Percentiles rank a stretch among this genome's conserved stretches.
Evolutionary conservation across 2,888 invertebrate species (phyloP).

Genomic region (Drosophila borborema): DNA sequence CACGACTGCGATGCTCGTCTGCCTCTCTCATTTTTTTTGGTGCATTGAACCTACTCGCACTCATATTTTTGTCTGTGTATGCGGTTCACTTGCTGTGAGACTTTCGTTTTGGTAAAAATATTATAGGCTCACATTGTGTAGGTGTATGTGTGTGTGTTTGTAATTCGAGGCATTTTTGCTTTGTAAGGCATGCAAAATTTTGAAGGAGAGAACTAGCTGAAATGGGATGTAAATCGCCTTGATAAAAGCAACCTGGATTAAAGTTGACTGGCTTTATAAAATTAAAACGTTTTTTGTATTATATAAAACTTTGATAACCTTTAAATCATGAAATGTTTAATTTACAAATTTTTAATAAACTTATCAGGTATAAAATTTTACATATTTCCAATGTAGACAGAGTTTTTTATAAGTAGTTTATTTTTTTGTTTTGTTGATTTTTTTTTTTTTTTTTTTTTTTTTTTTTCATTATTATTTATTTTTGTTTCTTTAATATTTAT

Average conservation of each 20-base stretch:
- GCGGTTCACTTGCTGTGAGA: constrained; percentile 51
- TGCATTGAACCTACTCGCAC: constrained; percentile 55
- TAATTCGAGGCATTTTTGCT: constrained; percentile 46
- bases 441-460: too few species aligned
- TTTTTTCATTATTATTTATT: too few species aligned
- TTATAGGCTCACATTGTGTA: constrained; percentile 34
- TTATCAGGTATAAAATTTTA: background rate
- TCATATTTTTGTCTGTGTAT: constrained; percentile 28
- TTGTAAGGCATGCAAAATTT: constrained; percentile 36
- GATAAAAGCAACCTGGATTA: background rate
- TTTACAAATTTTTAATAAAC: background rate
- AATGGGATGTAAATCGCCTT: background rate
- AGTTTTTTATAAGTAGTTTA: too few species aligned
- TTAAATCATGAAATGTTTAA: background rate
- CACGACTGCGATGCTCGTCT: constrained; percentile 47
- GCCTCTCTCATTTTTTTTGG: constrained; percentile 36
- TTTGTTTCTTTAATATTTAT: too few species aligned
- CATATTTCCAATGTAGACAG: too few species aligned
- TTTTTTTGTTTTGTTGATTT: too few species aligned
- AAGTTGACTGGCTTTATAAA: too few species aligned
- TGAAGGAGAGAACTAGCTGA: background rate
- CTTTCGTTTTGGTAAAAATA: constrained; percentile 26
- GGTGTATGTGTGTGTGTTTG: constrained; percentile 21
- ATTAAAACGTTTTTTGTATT: too few species aligned
- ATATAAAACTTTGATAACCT: background rate